Evolutionary conservation across 2,113 vertebrate genomes (phyloP), one percentile per base, ranked within the genome.

Genomic region (Felis chaus): DNA sequence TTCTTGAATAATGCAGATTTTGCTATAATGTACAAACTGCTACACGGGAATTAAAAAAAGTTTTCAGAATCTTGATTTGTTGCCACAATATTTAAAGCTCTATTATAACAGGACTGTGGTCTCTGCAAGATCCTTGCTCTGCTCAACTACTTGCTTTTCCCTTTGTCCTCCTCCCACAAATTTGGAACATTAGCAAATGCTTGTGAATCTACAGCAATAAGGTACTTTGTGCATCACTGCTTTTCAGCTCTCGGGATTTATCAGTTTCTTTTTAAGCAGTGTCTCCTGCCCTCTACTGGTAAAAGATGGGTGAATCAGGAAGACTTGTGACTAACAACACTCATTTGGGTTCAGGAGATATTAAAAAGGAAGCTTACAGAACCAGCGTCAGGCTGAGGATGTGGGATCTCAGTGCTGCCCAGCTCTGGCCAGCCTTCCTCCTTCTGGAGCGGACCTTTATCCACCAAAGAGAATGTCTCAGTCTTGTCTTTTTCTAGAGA

Each of bases 1-100:
- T 99, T 99, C 98, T 99, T 95, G 89, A 98, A 98, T 97, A 98
- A 98, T 98, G 98, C 98, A 36, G 29, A 97, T 98, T 98, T 99
- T 98, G 98, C 98, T 97, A 7, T 96, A 97, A 98, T 98, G 98
- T 99, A 97, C 96, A 98, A 97, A 97, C 97, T 97, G 97, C 98
- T 98, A 98, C 96, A 99, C 98, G 98, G 98, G 98, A 98, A 99
- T 98, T 96, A 98, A 98, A 98, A 90, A n/a, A 74, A 39, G 91
- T 98, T 98, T 99, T 97, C 96, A 98, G 97, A 98, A 98, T 93
- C 97, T 0, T n/a, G 29, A 86, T 96, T 78, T 84, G 74, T 86
- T 89, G 97, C 96, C 89, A 95, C 41, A 73, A 3, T 91, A 79
- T 71, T 66, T 90, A 81, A 95, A 89, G n/a, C 71, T 96, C 23